Evolutionary conservation across 2,888 invertebrate species (phyloP).

Genomic region (Malthinus seriepunctatus): DNA sequence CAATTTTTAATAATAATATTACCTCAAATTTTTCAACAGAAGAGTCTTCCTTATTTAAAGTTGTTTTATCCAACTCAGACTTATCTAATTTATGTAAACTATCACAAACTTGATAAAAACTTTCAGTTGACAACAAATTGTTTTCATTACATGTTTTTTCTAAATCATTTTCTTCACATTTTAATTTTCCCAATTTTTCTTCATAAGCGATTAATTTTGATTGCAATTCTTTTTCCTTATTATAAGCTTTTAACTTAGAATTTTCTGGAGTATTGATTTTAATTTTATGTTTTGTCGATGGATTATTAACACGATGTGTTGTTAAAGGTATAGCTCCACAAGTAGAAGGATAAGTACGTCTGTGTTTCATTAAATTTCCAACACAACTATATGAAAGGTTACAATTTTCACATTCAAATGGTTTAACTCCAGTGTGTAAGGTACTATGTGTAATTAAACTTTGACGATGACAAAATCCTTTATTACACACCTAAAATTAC

Average conservation of each 20-base stretch:
- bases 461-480: constrained; percentile 57
- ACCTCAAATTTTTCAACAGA: no score
- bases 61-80: no score
- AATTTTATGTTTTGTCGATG: constrained; percentile 45
- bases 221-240: constrained; percentile 30
- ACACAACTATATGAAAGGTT: constrained; percentile 55
- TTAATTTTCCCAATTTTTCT: constrained; percentile 10
- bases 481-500: constrained; percentile 52
- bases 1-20: no score
- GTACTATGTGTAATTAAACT: constrained; percentile 57
- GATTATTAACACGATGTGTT: constrained; percentile 44
- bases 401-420: constrained; percentile 57
- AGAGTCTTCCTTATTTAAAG: no score
- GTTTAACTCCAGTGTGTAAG: constrained; percentile 56
- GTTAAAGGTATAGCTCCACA: constrained; percentile 52
- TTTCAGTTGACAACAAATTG: no score
- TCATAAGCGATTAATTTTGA: constrained; percentile 31
- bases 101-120: no score
- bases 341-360: constrained; percentile 54
- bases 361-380: constrained; percentile 57
- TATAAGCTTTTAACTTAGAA: constrained; percentile 38
- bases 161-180: no score
- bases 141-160: no score
- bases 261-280: constrained; percentile 44
- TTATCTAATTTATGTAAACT: no score